Percentiles rank a stretch among this genome's conserved stretches.
Evolutionary conservation across 2,888 invertebrate genomes (phyloP).

Genomic region (Patella pellucida): DNA sequence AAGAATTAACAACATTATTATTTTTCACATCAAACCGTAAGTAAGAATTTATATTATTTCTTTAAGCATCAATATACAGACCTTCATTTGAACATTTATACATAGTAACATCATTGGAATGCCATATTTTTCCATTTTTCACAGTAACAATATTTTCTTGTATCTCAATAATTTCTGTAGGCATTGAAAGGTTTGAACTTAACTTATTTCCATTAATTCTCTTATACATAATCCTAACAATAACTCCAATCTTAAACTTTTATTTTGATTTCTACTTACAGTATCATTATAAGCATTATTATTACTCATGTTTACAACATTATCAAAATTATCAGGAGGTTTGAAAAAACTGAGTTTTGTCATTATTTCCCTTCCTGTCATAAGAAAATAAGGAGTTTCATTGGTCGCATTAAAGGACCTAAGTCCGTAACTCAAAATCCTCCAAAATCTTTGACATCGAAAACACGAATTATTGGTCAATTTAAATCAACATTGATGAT

Average conservation of each 20-base stretch:
- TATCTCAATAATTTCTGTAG: not conserved
- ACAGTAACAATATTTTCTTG: not conserved
- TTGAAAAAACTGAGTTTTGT: not conserved
- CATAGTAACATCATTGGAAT: not conserved
- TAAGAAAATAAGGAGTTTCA: conserved; percentile 1
- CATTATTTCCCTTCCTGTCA: not conserved
- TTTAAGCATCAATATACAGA: too few relatives aligned
- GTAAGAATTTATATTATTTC: too few relatives aligned
- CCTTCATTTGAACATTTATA: not conserved
- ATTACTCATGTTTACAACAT: not conserved
- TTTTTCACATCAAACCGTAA: too few relatives aligned
- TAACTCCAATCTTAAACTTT: not conserved
- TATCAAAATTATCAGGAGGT: not conserved
- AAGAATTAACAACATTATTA: too few relatives aligned
- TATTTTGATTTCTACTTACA: not conserved
- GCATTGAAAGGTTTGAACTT: not conserved
- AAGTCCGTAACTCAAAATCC: too few relatives aligned
- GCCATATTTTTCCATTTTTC: not conserved
- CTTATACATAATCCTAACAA: not conserved
- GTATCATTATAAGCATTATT: not conserved
- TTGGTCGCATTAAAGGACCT: too few relatives aligned
- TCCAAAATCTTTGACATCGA: too few relatives aligned
- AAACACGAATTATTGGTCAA: too few relatives aligned
- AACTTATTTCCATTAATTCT: not conserved
- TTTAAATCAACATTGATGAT: too few relatives aligned